A percentile compares a stretch with the other conserved stretches of the same genome.
phyloP scores from a whole-genome alignment of 1,140 invertebrate genomes.

The Saccostrea glomerata region DNA sequence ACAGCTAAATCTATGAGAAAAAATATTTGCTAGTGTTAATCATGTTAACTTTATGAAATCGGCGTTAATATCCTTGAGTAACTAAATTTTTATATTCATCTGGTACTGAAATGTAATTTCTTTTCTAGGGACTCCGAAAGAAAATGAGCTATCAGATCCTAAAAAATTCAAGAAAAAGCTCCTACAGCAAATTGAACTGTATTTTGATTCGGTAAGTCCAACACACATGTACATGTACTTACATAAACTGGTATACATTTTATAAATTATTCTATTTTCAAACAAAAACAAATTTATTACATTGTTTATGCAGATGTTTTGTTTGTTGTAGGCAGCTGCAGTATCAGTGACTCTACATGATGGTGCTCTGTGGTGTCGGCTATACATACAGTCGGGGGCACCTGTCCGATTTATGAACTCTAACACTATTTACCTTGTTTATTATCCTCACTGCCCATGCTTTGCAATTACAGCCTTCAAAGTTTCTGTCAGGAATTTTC shows the following conservation, averaged over 20 bases:
- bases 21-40: neutral
- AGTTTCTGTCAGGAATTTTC: constrained; percentile 45
- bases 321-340: constrained; percentile 13
- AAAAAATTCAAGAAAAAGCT: neutral
- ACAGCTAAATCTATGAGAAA: neutral
- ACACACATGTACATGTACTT: too few species aligned
- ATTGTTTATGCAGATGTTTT: neutral
- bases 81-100: neutral
- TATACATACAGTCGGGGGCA: constrained; percentile 48
- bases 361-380: constrained; percentile 56
- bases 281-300: neutral
- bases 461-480: constrained; percentile 58
- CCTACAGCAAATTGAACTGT: neutral
- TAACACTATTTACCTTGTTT: constrained; percentile 59
- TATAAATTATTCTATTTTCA: too few species aligned
- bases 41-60: neutral
- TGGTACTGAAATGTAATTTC: neutral
- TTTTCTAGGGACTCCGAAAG: neutral
- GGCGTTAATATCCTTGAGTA: neutral
- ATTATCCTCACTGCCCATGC: constrained; percentile 58
- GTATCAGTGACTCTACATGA: constrained; percentile 42
- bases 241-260: too few species aligned
- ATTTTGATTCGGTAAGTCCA: constrained; percentile 20
- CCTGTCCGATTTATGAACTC: constrained; percentile 20
- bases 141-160: neutral